These are phyloP conservation scores for Macrochelys suwanniensis DNA, from an alignment of 2,797 vertebrate genomes.

Conservation along the genomic window DNA sequence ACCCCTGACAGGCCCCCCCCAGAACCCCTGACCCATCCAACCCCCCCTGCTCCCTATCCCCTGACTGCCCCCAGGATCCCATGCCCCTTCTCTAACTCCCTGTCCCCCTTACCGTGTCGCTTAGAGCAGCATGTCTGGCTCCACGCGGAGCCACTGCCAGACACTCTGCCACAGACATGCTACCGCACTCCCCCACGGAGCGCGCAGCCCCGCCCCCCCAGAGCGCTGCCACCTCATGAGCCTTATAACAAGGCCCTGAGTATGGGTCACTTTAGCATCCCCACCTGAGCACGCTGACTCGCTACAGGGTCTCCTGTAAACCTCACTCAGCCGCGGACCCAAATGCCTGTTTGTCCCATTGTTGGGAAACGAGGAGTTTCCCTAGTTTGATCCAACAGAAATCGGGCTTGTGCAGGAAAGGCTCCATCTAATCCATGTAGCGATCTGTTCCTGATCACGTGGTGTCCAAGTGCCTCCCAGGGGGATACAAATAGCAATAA, in stretches of 20 bases:
- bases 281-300: not conserved
- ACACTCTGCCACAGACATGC: no score
- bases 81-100: no score
- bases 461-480: conserved; percentile 42
- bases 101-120: no score
- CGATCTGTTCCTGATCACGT: not conserved
- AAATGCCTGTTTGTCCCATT: conserved; percentile 59
- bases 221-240: not conserved
- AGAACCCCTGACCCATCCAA: no score
- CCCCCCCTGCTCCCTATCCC: no score
- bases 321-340: conserved; percentile 37
- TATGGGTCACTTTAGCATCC: not conserved
- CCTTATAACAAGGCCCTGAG: conserved; percentile 26
- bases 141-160: no score
- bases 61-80: no score
- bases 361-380: not conserved
- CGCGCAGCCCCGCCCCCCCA: no score
- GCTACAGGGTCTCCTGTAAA: not conserved
- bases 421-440: conserved; percentile 29
- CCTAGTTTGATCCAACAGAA: not conserved
- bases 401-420: not conserved
- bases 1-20: no score
- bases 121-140: no score
- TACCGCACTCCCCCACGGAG: no score
- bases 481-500: not conserved